Percentiles rank a stretch among this genome's conserved stretches.
phyloP scores from a whole-genome alignment of 2,797 vertebrate genomes.

The Acropternis orthonyx region DNA sequence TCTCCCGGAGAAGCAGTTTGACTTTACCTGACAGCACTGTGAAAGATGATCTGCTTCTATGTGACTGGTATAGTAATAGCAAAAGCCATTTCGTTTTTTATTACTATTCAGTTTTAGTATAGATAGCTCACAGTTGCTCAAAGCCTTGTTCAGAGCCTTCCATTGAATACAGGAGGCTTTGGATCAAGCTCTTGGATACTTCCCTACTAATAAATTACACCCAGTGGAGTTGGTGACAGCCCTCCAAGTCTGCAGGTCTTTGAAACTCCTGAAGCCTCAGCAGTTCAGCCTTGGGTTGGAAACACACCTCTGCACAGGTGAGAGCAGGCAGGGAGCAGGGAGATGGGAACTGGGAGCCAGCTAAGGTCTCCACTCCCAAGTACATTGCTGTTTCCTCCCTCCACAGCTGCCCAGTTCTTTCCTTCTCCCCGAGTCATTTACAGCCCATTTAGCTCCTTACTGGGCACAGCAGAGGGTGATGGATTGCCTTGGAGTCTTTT shows the following conservation, averaged over 20 bases:
- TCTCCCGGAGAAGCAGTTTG: constrained; percentile 40
- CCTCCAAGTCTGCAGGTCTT: not conserved
- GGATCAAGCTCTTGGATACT: not conserved
- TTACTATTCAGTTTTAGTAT: not conserved
- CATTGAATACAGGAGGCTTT: not conserved
- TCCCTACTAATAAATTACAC: not conserved
- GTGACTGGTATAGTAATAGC: not conserved
- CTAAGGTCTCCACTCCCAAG: no score
- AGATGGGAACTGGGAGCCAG: not conserved
- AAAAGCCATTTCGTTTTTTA: not conserved
- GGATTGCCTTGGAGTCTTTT: not conserved
- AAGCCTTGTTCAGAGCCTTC: not conserved
- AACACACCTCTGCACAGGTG: not conserved
- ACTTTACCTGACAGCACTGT: constrained; percentile 45
- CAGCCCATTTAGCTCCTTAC: not conserved
- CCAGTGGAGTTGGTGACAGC: not conserved
- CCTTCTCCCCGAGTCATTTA: not conserved
- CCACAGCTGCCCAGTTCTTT: not conserved
- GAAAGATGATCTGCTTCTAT: not conserved
- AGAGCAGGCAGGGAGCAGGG: not conserved
- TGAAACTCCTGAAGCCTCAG: not conserved
- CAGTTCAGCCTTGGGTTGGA: not conserved
- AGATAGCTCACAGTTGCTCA: not conserved
- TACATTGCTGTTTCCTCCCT: not conserved
- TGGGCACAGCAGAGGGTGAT: not conserved